These are phyloP conservation scores for Philereme vetulata DNA, from an alignment of 2,888 invertebrate species.

Conservation along the genomic window DNA sequence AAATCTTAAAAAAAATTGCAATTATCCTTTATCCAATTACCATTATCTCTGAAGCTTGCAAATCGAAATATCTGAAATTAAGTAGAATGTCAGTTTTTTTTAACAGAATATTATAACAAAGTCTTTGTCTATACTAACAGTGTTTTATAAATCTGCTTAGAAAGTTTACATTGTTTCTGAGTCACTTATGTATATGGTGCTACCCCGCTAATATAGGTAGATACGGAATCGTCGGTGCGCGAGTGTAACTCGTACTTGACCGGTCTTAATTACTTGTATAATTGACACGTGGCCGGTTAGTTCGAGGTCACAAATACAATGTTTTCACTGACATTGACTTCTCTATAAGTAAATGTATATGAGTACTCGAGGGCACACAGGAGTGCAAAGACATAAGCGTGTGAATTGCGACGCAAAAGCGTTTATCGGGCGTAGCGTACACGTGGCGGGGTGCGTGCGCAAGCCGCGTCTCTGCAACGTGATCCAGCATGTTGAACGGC, in stretches of 20 bases:
- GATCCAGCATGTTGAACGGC: slow-evolving; percentile 49
- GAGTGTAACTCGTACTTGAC: slow-evolving; percentile 12
- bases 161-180: no score
- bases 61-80: no score
- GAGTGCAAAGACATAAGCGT: slow-evolving; percentile 48
- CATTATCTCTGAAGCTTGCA: no score
- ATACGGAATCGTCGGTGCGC: slow-evolving; percentile 3
- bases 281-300: slow-evolving; percentile 24
- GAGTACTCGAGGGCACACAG: slow-evolving; percentile 30
- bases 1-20: no score
- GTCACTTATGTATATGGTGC: no score
- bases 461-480: slow-evolving; percentile 57
- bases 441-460: slow-evolving; percentile 65
- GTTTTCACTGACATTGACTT: slow-evolving; percentile 34
- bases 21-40: no score
- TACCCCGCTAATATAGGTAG: background rate
- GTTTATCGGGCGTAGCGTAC: slow-evolving; percentile 52
- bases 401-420: slow-evolving; percentile 56
- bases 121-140: no score
- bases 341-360: slow-evolving; percentile 11
- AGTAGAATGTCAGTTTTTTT: no score
- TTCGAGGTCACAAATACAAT: slow-evolving; percentile 32
- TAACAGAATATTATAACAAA: no score
- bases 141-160: no score
- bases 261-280: background rate